Evolutionary conservation across 2,888 invertebrate genomes (phyloP), one percentile per base, ranked within the genome.

Genomic region (Hydroisotoma schaefferi): DNA sequence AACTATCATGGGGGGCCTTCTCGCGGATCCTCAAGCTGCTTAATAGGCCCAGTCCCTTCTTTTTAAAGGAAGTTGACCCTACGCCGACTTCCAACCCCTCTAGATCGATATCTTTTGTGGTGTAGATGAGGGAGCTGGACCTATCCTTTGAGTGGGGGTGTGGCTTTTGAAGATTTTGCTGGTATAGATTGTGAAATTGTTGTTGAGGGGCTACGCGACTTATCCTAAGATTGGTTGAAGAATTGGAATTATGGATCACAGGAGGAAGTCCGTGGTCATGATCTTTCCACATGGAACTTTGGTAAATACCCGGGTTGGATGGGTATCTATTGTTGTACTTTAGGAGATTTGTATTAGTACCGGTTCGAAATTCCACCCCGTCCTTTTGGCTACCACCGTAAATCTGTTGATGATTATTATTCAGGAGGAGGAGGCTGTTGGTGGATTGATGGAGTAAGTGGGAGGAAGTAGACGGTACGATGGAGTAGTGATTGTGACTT

Each of bases 181-280:
- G 33, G 12, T 29, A 46, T 43, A 44, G 29, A 26, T 55, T 43
- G 55, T 55, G 53, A 46, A 51, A 52, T 44, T 44, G 48, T 3
- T 38, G 29, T 8, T 20, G 33, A 18, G 25, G 38, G 40, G 53
- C 52, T 33, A 55, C 55, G 6, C 57, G 33, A 52, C 57, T 60
- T 22, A 61, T 61, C 28, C 55, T 55, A 51, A 38, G 44, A 15
- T 51, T 49, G 20, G 49, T 49, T 3, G 25, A n/a, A 15, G 59
- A 56, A n/a, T n/a, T n/a, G n/a, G n/a, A n/a, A n/a, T n/a, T n/a
- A n/a, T n/a, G n/a, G n/a, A n/a, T n/a, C n/a, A n/a, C n/a, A 1
- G 61, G 61, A 10, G 63, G 61, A 51, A 61, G 61, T 28, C 67
- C 64, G 58, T 64, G 59, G 57, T 64, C 38, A 46, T 52, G 52